A percentile compares a stretch with the other conserved stretches of the same genome.
These are phyloP conservation scores for Erpornis zantholeuca DNA, from an alignment of 2,113 vertebrate species.

Conservation along the genomic window DNA sequence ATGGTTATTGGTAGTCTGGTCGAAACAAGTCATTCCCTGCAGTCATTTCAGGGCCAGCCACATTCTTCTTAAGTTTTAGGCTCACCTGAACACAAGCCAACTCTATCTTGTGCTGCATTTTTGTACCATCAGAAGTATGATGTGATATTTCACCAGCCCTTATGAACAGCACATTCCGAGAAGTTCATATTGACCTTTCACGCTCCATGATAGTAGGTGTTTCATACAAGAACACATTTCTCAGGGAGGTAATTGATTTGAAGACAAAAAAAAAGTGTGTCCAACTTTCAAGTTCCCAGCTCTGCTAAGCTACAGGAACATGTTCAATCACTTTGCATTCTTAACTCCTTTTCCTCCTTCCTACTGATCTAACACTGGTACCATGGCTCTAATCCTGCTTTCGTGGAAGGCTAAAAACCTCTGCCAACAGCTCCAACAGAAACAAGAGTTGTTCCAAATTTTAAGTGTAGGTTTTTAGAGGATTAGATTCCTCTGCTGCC, in stretches of 20 bases:
- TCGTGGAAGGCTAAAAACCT: not conserved
- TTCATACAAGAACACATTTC: not conserved
- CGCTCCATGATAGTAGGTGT: not conserved
- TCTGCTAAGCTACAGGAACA: not conserved
- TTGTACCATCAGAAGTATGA: not conserved
- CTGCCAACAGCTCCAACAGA: slow-evolving; percentile 31
- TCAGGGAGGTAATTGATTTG: not conserved
- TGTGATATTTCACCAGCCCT: not conserved
- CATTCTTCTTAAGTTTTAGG: not conserved
- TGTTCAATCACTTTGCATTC: not conserved
- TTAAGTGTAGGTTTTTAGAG: slow-evolving; percentile 21
- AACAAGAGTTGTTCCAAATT: slow-evolving; percentile 9
- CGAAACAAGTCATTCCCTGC: not conserved
- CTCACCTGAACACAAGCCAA: not conserved
- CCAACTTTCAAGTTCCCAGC: not conserved
- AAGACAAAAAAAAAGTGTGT: not conserved
- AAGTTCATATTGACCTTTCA: not conserved
- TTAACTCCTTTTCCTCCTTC: not conserved
- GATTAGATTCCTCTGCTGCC: slow-evolving; percentile 12
- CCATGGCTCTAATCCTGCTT: not conserved
- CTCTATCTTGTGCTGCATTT: slow-evolving; percentile 21
- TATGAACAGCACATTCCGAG: not conserved
- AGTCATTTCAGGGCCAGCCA: not conserved
- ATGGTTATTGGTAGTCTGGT: not conserved
- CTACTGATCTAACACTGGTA: not conserved